A percentile compares a stretch with the other conserved stretches of the same genome.
Conservation (phyloP, 2,888 invertebrate species). For the Campopleginae sp. region DNA sequence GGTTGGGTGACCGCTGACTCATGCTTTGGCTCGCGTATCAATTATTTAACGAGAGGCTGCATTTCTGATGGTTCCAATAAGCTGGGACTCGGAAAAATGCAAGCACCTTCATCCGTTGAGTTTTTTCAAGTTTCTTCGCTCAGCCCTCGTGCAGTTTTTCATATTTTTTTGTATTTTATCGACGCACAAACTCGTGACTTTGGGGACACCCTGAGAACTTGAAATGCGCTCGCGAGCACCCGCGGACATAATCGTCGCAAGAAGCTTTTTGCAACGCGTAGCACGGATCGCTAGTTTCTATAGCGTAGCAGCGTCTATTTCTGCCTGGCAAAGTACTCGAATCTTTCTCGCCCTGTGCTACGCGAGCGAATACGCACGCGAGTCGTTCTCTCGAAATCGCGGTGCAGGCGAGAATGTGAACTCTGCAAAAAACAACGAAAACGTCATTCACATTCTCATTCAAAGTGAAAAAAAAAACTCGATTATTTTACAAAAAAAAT, state of each 20-base stretch:
- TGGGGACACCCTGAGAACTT: background rate
- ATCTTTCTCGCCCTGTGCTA: conserved; percentile 41
- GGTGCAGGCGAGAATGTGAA: conserved; percentile 22
- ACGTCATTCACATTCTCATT: conserved; percentile 9
- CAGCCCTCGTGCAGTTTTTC: background rate
- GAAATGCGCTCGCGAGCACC: conserved; percentile 48
- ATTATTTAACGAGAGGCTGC: background rate
- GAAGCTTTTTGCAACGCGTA: conserved; percentile 64
- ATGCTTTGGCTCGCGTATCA: background rate
- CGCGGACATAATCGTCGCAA: conserved; percentile 57
- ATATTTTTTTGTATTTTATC: background rate
- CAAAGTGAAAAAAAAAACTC: background rate
- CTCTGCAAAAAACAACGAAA: conserved; percentile 11
- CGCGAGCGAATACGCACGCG: conserved; percentile 20
- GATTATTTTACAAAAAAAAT: background rate
- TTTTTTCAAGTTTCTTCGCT: background rate
- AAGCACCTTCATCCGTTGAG: background rate
- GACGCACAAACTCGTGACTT: background rate
- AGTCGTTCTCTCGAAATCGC: background rate
- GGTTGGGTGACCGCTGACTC: background rate
- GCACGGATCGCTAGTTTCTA: conserved; percentile 54
- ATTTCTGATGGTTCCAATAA: background rate
- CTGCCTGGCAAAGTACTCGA: conserved; percentile 61
- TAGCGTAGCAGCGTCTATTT: conserved; percentile 60
- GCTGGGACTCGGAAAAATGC: background rate